Base-by-base conservation (phyloP, 2,797 vertebrate genomes). In the Coregonus ussuriensis region DNA sequence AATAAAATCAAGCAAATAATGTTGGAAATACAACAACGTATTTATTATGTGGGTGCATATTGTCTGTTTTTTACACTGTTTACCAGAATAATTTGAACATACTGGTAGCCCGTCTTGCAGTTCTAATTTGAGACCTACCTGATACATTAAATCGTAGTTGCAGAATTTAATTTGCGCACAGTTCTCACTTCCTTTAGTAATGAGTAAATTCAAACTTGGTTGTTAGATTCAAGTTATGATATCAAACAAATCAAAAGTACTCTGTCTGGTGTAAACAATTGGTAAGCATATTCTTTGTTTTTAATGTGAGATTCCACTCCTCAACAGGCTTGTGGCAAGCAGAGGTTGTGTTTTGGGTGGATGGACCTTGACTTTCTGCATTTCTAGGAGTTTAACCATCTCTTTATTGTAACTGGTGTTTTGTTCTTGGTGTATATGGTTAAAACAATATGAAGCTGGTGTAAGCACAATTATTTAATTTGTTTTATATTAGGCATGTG, bases 1-100 rank as follows among this genome's bases (percentile, higher is more conserved):
- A 31, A 76, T n/a, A 35, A 71, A 71, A 74, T 68, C 21, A 65
- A 63, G 51, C 29, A 75, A 52, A 33, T 47, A 47, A 47, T 83
- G 73, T 87, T 86, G 78, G 76, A 83, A 79, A 63, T 87, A 72
- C 82, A 85, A 79, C 73, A 79, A 68, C 66, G 52, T 91, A 86
- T 91, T 91, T 91, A 89, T 91, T 78, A 71, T 74, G 35, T 87
- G 71, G 77, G 71, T 76, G 80, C 63, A 79, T 79, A 41, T 53
- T 77, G 74, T 74, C 13, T 53, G 11, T 82, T 78, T 65, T 89
- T 90, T 71, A 88, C 41, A 81, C 62, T 75, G 77, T 85, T 88
- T 85, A 78, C 77, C 81, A 85, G n/a, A 86, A 83, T 83, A 77
- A 47, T 82, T 79, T 78, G 51, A 71, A 51, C 14, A 81, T 84